Percentiles rank a stretch among this genome's conserved stretches.
phyloP scores from a whole-genome alignment of 2,888 invertebrate species.

The Leptinotarsa rubiginosa region DNA sequence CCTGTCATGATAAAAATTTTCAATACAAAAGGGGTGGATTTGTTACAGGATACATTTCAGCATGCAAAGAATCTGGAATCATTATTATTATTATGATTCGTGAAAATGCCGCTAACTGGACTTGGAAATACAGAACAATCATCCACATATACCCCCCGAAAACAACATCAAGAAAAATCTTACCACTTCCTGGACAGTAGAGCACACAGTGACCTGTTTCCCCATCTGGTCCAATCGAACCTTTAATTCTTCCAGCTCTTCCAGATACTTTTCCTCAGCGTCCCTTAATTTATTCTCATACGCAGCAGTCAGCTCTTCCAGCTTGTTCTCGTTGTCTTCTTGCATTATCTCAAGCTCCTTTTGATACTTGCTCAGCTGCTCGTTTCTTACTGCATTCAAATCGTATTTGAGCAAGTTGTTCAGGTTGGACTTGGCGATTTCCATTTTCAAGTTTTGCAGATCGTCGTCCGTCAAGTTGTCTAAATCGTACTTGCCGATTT shows the following conservation, averaged over 20 bases:
- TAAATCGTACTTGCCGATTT: slow-evolving; percentile 54
- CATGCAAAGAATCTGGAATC: too few species aligned
- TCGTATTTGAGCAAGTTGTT: slow-evolving; percentile 56
- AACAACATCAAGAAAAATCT: slow-evolving; percentile 43
- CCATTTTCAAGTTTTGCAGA: slow-evolving; percentile 51
- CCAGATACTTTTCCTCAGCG: slow-evolving; percentile 68
- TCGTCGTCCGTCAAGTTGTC: slow-evolving; percentile 56
- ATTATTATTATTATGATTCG: too few species aligned
- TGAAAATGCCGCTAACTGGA: background rate
- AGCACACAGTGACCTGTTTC: slow-evolving; percentile 61
- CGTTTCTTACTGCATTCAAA: slow-evolving; percentile 50
- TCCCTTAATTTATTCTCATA: slow-evolving; percentile 66
- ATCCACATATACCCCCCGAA: slow-evolving; percentile 12
- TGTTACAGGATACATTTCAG: too few species aligned
- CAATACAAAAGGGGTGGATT: too few species aligned
- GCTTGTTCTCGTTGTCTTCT: slow-evolving; percentile 62
- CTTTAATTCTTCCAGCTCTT: slow-evolving; percentile 65
- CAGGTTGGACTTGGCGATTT: slow-evolving; percentile 56
- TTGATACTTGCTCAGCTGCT: slow-evolving; percentile 66
- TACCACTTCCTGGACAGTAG: slow-evolving; percentile 70
- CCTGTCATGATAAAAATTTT: too few species aligned
- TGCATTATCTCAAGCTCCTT: slow-evolving; percentile 61
- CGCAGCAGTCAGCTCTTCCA: slow-evolving; percentile 66
- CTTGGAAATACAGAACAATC: slow-evolving; percentile 1
- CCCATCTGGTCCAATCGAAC: slow-evolving; percentile 60